phyloP scores from a whole-genome alignment of 1,140 invertebrate species.

The Neotoxoptera formosana region DNA sequence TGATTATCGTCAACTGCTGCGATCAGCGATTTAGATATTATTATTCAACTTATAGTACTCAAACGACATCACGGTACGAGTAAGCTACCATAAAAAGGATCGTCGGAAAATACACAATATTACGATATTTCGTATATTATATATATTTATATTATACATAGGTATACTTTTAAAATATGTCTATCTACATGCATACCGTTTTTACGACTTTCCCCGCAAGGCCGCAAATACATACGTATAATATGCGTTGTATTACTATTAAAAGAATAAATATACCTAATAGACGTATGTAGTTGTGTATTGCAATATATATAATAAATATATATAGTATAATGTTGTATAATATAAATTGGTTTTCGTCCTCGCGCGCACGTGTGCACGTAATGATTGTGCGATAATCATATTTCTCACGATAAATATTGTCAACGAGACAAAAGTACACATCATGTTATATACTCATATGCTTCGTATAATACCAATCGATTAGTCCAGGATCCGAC shows the following conservation, averaged over 20 bases:
- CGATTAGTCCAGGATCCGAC: not conserved
- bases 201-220: not conserved
- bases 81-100: not conserved
- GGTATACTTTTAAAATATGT: not conserved
- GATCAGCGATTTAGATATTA: not conserved
- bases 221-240: not conserved
- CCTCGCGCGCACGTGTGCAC: not conserved
- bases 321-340: not conserved
- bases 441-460: not conserved
- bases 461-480: not conserved
- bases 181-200: not conserved
- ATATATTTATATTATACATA: too few species aligned
- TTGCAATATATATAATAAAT: not conserved
- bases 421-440: conserved; percentile 23
- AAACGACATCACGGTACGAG: not conserved
- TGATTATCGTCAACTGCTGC: too few species aligned
- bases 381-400: not conserved
- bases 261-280: not conserved
- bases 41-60: not conserved
- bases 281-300: not conserved
- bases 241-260: not conserved
- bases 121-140: not conserved
- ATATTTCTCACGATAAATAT: conserved; percentile 21
- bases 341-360: not conserved
- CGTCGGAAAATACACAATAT: not conserved